phyloP scores from a whole-genome alignment of 2,797 vertebrate genomes.

The Okamejei kenojei region DNA sequence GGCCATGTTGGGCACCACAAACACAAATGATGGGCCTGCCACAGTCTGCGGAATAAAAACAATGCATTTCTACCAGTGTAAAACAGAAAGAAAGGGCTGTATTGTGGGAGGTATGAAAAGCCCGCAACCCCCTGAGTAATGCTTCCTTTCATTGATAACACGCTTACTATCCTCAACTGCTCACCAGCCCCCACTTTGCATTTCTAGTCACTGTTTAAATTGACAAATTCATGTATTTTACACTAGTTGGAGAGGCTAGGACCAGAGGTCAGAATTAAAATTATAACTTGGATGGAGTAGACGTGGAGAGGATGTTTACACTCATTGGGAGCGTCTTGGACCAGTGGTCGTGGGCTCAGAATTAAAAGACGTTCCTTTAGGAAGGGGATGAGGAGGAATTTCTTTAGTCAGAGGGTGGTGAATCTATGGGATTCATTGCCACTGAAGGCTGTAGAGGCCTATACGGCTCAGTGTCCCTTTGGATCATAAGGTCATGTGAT shows the following conservation, averaged over 20 bases:
- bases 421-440: too few species aligned
- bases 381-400: too few species aligned
- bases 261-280: too few species aligned
- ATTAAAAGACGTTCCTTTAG: too few species aligned
- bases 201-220: neutral
- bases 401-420: too few species aligned
- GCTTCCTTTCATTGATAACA: neutral
- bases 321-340: too few species aligned
- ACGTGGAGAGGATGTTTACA: too few species aligned
- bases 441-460: too few species aligned
- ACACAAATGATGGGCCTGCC: neutral
- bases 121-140: neutral
- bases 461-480: neutral
- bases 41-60: neutral
- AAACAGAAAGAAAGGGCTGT: conserved; percentile 4
- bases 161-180: neutral
- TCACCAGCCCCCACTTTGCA: neutral
- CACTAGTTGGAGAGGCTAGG: too few species aligned
- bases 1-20: neutral
- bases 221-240: neutral
- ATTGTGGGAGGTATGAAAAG: neutral
- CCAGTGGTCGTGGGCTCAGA: too few species aligned
- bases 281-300: too few species aligned
- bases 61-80: neutral
- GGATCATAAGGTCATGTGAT: neutral